These are phyloP conservation scores for Globia sparganii DNA, from an alignment of 2,888 invertebrate genomes.

Conservation along the genomic window DNA sequence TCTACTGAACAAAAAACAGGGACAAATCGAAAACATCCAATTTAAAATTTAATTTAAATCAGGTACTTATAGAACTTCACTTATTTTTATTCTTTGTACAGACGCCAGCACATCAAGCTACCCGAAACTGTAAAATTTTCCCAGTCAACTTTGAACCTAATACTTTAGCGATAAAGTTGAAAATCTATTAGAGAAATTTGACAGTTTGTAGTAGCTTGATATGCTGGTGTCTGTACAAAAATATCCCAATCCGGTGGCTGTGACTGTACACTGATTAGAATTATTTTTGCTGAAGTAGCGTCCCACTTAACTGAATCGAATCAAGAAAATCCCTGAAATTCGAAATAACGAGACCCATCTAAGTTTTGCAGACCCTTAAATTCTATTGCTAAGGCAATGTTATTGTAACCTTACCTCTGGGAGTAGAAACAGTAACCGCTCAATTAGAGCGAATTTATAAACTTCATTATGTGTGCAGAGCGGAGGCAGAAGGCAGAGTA, in stretches of 20 bases:
- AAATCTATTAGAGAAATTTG: no score
- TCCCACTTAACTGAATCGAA: constrained; percentile 14
- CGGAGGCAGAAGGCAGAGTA: constrained; percentile 45
- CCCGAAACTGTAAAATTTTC: no score
- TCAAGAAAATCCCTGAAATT: constrained; percentile 9
- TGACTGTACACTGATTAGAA: constrained; percentile 25
- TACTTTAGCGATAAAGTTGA: no score
- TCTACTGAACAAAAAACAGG: constrained; percentile 38
- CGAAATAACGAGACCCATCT: not conserved
- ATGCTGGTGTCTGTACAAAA: no score
- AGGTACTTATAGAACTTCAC: not conserved
- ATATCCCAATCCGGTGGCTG: constrained; percentile 1
- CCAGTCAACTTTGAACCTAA: no score
- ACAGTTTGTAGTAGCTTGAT: no score
- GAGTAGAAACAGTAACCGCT: constrained; percentile 67
- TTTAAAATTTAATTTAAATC: constrained; percentile 54
- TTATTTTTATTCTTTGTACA: constrained; percentile 18
- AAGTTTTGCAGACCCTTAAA: constrained; percentile 35
- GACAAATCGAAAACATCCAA: constrained; percentile 45
- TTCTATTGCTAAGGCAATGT: constrained; percentile 52
- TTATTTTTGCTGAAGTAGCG: constrained; percentile 1
- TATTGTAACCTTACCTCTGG: constrained; percentile 66
- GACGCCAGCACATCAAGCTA: no score
- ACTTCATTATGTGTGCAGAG: constrained; percentile 69
- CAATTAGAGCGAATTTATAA: constrained; percentile 75